These are phyloP conservation scores for Otocyon megalotis DNA, from an alignment of 2,113 vertebrate species.

Conservation along the genomic window DNA sequence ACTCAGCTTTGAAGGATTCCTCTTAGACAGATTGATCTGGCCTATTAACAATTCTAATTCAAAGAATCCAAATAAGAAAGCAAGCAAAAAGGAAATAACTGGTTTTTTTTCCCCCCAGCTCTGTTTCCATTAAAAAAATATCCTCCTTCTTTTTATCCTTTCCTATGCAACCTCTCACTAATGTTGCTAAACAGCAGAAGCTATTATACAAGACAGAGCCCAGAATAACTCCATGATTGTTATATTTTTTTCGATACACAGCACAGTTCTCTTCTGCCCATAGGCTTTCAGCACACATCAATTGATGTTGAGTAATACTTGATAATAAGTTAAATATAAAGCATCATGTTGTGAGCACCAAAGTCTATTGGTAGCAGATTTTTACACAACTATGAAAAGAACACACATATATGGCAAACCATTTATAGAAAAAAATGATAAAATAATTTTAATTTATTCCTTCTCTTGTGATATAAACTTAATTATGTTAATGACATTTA, in stretches of 20 bases:
- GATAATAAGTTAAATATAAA: neutral
- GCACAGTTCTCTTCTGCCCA: neutral
- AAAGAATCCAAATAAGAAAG: conserved; percentile 50
- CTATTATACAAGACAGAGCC: neutral
- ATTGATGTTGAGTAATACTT: neutral
- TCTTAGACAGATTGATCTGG: conserved; percentile 45
- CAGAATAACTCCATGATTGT: neutral
- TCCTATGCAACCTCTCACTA: neutral
- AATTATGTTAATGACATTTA: conserved; percentile 2
- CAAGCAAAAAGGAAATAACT: conserved; percentile 15
- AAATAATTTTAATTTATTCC: conserved; percentile 43
- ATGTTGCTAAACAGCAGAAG: neutral
- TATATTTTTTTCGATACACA: neutral
- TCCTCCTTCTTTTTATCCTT: neutral
- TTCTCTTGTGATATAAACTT: neutral
- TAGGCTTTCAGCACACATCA: neutral
- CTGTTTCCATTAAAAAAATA: conserved; percentile 39
- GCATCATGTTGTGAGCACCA: neutral
- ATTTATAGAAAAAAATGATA: conserved; percentile 26
- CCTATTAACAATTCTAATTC: conserved; percentile 62
- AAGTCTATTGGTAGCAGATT: neutral
- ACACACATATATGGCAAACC: neutral
- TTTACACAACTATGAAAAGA: conserved; percentile 27
- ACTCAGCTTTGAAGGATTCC: conserved; percentile 64
- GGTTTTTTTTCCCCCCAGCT: neutral